These are phyloP conservation scores for Pseudorasbora parva DNA, from an alignment of 2,113 vertebrate genomes.

Conservation along the genomic window DNA sequence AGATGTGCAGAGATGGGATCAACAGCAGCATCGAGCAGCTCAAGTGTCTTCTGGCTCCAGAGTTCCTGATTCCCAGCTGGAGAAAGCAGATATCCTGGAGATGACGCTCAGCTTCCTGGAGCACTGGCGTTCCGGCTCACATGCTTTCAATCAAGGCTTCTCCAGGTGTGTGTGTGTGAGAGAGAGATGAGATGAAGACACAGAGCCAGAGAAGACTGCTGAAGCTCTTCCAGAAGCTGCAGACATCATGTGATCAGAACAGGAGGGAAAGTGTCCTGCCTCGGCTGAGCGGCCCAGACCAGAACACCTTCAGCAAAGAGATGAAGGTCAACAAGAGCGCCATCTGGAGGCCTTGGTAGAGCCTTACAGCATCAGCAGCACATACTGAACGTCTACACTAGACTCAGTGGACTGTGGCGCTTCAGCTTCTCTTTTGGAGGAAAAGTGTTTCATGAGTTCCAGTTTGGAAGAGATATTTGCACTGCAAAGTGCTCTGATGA, in stretches of 20 bases:
- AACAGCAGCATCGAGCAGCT: slow-evolving; percentile 67
- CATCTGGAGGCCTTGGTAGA: slow-evolving; percentile 76
- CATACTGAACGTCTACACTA: not conserved
- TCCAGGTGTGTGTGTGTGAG: not conserved
- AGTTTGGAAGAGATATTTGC: not conserved
- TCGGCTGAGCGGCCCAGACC: slow-evolving; percentile 18
- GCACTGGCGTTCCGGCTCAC: not conserved
- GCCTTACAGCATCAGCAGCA: not conserved
- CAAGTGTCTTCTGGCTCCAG: slow-evolving; percentile 69
- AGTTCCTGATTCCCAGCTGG: slow-evolving; percentile 71
- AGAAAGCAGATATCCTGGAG: slow-evolving; percentile 74
- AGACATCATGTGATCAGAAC: slow-evolving; percentile 51
- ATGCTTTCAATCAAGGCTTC: not conserved
- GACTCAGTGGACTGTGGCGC: not conserved
- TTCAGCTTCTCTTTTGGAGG: not conserved
- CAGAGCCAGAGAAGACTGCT: slow-evolving; percentile 58
- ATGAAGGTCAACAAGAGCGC: slow-evolving; percentile 49
- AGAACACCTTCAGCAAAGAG: slow-evolving; percentile 60
- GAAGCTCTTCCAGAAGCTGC: slow-evolving; percentile 52
- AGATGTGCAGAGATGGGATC: slow-evolving; percentile 56
- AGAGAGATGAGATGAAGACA: not conserved
- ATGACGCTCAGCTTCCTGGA: slow-evolving; percentile 57
- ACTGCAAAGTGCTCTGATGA: not conserved
- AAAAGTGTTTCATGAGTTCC: not conserved
- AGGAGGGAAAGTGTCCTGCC: slow-evolving; percentile 50